Percentiles rank a stretch among this genome's conserved stretches.
These are phyloP conservation scores for Dendroctonus valens DNA, from an alignment of 1,140 invertebrate species.

Conservation along the genomic window DNA sequence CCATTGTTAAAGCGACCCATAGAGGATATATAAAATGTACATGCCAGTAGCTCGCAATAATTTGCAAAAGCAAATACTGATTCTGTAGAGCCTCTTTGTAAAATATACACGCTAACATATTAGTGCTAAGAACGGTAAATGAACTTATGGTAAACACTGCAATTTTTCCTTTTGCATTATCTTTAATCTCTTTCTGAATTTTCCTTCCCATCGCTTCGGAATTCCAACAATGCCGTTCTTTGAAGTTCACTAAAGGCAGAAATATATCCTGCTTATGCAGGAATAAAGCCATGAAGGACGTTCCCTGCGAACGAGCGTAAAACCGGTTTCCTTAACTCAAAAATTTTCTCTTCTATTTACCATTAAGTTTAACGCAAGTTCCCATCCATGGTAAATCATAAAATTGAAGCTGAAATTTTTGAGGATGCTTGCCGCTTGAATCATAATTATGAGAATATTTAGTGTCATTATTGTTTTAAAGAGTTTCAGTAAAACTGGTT, in stretches of 20 bases:
- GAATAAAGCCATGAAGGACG: not conserved
- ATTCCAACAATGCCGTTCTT: constrained; percentile 4
- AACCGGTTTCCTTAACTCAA: not conserved
- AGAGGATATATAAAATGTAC: not conserved
- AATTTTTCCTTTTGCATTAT: not conserved
- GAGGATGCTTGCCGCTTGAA: not conserved
- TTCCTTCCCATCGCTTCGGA: constrained; percentile 1
- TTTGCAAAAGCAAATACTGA: not conserved
- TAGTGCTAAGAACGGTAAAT: not conserved
- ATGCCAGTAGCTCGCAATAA: not conserved
- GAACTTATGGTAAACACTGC: not conserved
- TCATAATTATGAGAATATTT: not conserved
- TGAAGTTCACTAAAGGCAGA: not conserved
- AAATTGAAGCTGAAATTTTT: not conserved
- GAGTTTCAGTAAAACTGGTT: not conserved
- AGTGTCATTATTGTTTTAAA: not conserved
- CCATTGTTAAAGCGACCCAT: not conserved
- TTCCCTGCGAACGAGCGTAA: not conserved
- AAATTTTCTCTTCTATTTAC: not conserved
- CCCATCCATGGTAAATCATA: not conserved
- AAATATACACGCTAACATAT: not conserved
- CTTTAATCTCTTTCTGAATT: constrained; percentile 4
- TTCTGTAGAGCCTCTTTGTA: not conserved
- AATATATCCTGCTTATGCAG: not conserved
- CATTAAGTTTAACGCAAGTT: not conserved